Evolutionary conservation across 2,888 invertebrate species (phyloP).

Genomic region (Drosophila sordidula): DNA sequence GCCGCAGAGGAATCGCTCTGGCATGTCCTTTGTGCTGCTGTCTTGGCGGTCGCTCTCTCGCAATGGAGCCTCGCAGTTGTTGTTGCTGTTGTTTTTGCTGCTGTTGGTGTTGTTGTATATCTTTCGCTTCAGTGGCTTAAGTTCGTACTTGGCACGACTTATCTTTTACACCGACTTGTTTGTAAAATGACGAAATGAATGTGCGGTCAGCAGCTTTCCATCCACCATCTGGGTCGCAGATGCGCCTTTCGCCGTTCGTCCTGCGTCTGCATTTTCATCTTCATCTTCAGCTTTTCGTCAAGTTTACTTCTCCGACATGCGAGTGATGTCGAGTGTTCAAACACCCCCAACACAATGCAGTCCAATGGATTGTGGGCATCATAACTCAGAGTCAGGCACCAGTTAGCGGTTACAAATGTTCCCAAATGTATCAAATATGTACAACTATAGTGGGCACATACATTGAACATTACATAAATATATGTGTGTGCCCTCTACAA

Average conservation of each 20-base stretch:
- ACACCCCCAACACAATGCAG: constrained; percentile 34
- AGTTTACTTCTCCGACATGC: constrained; percentile 37
- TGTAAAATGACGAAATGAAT: constrained; percentile 79
- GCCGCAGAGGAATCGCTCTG: constrained; percentile 62
- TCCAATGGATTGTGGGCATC: constrained; percentile 28
- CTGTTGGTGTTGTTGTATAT: constrained; percentile 61
- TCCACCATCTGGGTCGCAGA: constrained; percentile 23
- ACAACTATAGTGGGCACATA: background rate
- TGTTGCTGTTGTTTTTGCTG: constrained; percentile 20
- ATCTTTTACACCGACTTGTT: constrained; percentile 76
- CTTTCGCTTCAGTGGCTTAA: constrained; percentile 76
- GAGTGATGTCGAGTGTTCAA: constrained; percentile 14
- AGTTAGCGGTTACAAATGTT: constrained; percentile 55
- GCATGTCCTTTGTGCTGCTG: constrained; percentile 58
- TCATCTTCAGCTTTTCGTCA: constrained; percentile 48
- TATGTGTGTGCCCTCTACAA: background rate
- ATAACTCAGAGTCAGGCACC: constrained; percentile 48
- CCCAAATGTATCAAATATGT: constrained; percentile 36
- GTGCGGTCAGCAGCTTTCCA: constrained; percentile 70
- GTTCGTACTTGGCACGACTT: constrained; percentile 74
- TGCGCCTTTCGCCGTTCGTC: constrained; percentile 5
- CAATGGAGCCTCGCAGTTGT: constrained; percentile 37
- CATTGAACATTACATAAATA: background rate
- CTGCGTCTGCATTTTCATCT: constrained; percentile 19
- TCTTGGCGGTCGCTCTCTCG: constrained; percentile 59